Base-by-base conservation (phyloP, 2,888 invertebrate genomes). In the Drosophila mercatorum region DNA sequence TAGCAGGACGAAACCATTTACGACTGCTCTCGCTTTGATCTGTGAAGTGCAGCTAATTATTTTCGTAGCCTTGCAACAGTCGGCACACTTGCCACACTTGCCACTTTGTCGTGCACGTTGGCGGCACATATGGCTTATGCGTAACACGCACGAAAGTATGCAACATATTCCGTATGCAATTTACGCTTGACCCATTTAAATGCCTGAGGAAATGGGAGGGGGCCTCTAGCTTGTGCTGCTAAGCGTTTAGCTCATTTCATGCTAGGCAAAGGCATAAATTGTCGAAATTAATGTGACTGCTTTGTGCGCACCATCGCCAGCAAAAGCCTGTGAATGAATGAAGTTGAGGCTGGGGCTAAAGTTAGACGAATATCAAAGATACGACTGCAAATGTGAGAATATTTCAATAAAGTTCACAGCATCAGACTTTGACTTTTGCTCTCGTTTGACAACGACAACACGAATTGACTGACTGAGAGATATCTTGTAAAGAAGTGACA, bases 251-350 rank as follows among this genome's bases (percentile, higher is more conserved):
- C 51, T 22, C 55, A 31, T 38, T 53, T 68, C 41, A 49, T 36
- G 28, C 34, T 22, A 34, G 17, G 36, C 56, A 14, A 12, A 44
- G 17, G 68, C 77, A 82, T 72, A 78, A 85, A 89, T 84, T 81
- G 82, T 78, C 71, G 82, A 87, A 89, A 89, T 88, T 84, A 85
- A 84, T 78, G 82, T 67, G 84, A 68, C 66, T 62, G 69, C 75
- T 52, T 36, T 68, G 66, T 77, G 88, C 80, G 73, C 76, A n/a
- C 10, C 46, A 26, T 26, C 47, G n/a, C 4, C 47, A 55, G 49
- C 64, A 70, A 40, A 46, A 51, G 55, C 17, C 59, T 31, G 26
- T 47, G 44, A 43, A 17, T 60, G 17, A 44, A 26, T 60, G 26
- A 41, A 44, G 55, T 12, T 36, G 40, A n/a, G 11, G 6, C 36